These are phyloP conservation scores for Gulo gulo DNA, from an alignment of 2,113 vertebrate genomes.

Conservation along the genomic window DNA sequence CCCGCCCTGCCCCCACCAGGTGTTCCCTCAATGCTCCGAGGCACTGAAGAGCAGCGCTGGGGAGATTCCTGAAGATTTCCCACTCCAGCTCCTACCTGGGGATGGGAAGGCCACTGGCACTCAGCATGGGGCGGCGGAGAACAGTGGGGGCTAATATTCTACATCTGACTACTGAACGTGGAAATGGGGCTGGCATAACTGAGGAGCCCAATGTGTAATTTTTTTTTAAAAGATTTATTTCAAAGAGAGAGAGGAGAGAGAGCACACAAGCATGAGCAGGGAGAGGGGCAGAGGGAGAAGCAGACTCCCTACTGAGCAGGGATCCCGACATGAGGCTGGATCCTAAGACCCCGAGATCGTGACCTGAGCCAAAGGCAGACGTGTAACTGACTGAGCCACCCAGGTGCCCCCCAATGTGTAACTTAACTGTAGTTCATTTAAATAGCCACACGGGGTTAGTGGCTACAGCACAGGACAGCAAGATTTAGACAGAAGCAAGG, in stretches of 20 bases:
- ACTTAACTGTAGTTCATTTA: neutral
- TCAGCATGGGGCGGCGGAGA: neutral
- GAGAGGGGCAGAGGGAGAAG: neutral
- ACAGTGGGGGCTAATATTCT: neutral
- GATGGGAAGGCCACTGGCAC: neutral
- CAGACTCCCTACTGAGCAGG: neutral
- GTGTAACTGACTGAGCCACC: too few species aligned
- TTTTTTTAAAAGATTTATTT: neutral
- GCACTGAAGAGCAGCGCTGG: rapidly evolving
- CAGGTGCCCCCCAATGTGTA: neutral
- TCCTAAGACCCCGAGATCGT: neutral
- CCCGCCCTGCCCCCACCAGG: rapidly evolving
- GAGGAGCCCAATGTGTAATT: neutral
- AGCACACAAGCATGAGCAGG: too few species aligned
- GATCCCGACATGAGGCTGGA: neutral
- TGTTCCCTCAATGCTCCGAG: neutral
- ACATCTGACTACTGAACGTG: neutral
- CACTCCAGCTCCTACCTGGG: neutral
- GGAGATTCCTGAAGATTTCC: neutral
- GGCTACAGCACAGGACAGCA: neutral
- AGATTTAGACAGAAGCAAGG: neutral
- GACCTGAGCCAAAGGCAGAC: neutral
- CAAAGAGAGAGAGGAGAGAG: too few species aligned
- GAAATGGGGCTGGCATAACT: neutral
- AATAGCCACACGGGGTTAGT: neutral